Base-by-base conservation (phyloP, 2,888 invertebrate genomes). In the Apamea crenata region DNA sequence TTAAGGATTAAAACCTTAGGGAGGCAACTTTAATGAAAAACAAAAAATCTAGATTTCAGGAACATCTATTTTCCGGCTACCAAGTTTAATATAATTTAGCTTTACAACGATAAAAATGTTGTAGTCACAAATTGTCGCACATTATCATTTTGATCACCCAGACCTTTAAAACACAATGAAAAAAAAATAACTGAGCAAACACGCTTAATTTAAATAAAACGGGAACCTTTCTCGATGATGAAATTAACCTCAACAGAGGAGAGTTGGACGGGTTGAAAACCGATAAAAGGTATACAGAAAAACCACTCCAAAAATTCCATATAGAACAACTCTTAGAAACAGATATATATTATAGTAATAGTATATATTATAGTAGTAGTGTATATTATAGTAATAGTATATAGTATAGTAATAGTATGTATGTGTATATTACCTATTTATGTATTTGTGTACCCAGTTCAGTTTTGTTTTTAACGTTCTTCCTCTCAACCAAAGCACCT, bases 161-260 rank as follows among this genome's bases (percentile, higher is more conserved):
- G 10, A 25, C 63, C 72, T 84, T 84, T 86, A 84, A 78, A 87
- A 74, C 72, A 83, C 56, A 73, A 66, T 77, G 77, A 78, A 82
- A 80, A 82, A 69, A 29, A 81, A 84, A 75, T 80, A 80, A 84
- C 74, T 80, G 79, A 72, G 72, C 78, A 84, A 87, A 76, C 78
- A 73, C 71, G 71, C 68, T 89, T 86, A 82, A 88, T 91, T 89
- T 83, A 84, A 85, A 85, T 81, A 82, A 80, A 89, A 90, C 74
- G 79, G 82, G 85, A 89, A 85, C 82, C 88, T 87, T 90, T 91
- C 88, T 80, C 80, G 84, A 87, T 90, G 89, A 92, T 92, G 91
- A 92, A 91, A 92, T 93, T 92, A 92, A 88, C 92, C 87, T 89
- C 86, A 89, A 87, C 88, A 87, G 82, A 83, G 80, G 82, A 78